A percentile compares a stretch with the other conserved stretches of the same genome.
These are phyloP conservation scores for Polyergus mexicanus DNA, from an alignment of 1,140 invertebrate genomes.

Conservation along the genomic window DNA sequence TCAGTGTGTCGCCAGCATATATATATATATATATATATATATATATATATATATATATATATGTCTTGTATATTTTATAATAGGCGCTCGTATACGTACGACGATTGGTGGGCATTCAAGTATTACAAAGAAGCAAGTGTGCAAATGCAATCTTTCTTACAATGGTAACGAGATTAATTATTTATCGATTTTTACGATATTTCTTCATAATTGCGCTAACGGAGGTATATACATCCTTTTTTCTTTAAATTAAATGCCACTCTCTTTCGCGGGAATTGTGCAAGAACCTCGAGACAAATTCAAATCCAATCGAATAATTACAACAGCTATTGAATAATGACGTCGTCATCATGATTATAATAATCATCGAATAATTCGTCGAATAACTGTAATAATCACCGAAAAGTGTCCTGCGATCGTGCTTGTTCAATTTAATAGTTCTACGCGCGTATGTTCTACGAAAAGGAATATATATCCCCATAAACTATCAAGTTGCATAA, in stretches of 20 bases:
- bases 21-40: constrained; percentile 18
- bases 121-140: constrained; percentile 62
- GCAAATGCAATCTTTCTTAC: constrained; percentile 45
- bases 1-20: constrained; percentile 22
- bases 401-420: not conserved
- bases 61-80: constrained; percentile 65
- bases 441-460: not conserved
- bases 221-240: constrained; percentile 9
- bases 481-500: constrained; percentile 34
- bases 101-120: constrained; percentile 46
- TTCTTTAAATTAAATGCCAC: not conserved
- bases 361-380: constrained; percentile 9
- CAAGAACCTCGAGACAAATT: not conserved
- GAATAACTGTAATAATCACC: not conserved
- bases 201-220: constrained; percentile 17
- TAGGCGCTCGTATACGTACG: not conserved
- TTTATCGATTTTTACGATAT: constrained; percentile 24
- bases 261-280: not conserved
- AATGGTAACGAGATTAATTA: constrained; percentile 48
- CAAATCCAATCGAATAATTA: not conserved
- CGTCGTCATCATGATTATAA: not conserved
- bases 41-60: constrained; percentile 43
- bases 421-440: not conserved
- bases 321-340: not conserved
- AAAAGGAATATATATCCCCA: not conserved